Percentiles rank a stretch among this genome's conserved stretches.
phyloP scores from a whole-genome alignment of 2,888 invertebrate species.

The Urechis unicinctus region DNA sequence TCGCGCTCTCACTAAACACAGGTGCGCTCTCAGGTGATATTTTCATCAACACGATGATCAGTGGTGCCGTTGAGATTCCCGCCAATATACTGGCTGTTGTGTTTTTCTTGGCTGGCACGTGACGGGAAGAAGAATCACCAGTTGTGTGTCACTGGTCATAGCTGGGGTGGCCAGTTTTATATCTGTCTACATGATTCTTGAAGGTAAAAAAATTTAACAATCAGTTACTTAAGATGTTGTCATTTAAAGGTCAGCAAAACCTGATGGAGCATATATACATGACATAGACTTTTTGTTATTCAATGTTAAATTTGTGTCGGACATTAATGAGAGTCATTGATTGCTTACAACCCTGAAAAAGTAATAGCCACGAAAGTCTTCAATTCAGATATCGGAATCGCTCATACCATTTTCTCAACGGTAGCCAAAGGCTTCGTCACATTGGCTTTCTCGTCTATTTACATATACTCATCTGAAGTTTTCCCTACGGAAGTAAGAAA shows the following conservation, averaged over 20 bases:
- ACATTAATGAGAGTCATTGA: too few species aligned
- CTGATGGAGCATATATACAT: too few species aligned
- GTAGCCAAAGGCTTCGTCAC: constrained; percentile 13
- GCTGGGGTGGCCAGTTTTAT: constrained; percentile 7
- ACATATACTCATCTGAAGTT: constrained; percentile 13
- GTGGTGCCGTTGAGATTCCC: constrained; percentile 12
- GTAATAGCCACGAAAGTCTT: too few species aligned
- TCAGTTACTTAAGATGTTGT: too few species aligned
- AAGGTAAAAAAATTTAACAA: too few species aligned
- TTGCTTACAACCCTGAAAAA: background rate
- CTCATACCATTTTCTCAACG: constrained; percentile 8
- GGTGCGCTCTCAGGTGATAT: constrained; percentile 11
- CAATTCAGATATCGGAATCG: background rate
- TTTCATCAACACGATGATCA: constrained; percentile 13
- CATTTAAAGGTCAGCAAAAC: background rate
- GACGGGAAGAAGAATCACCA: constrained; percentile 5
- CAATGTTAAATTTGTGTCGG: too few species aligned
- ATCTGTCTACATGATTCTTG: background rate
- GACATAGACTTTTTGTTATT: too few species aligned
- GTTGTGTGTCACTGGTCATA: constrained; percentile 1
- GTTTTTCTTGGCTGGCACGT: background rate
- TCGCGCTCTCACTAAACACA: constrained; percentile 11
- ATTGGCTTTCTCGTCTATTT: constrained; percentile 8
- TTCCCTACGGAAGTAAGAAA: constrained; percentile 17
- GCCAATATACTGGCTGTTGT: constrained; percentile 9